Evolutionary conservation across 2,888 invertebrate species (phyloP).

Genomic region (Abrostola tripartita): DNA sequence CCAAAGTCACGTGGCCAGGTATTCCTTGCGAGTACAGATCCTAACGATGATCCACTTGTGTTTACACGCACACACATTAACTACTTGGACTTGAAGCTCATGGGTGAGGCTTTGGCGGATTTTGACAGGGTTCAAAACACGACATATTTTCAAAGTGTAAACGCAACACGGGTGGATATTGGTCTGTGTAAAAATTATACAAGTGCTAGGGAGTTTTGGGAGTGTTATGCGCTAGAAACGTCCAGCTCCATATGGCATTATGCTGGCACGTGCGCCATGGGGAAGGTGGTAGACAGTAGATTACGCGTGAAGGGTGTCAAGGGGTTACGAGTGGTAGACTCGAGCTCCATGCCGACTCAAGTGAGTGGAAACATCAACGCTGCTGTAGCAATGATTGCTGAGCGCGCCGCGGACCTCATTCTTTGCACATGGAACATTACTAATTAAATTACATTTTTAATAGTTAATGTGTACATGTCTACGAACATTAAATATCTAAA

Average conservation of each 20-base stretch:
- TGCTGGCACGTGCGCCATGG: slow-evolving; percentile 51
- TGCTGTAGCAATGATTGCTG: slow-evolving; percentile 42
- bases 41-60: slow-evolving; percentile 41
- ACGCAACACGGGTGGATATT: slow-evolving; percentile 52
- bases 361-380: slow-evolving; percentile 44
- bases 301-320: slow-evolving; percentile 39
- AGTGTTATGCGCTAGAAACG: slow-evolving; percentile 50
- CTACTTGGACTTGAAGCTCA: slow-evolving; percentile 53
- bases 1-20: slow-evolving; percentile 55
- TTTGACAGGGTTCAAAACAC: slow-evolving; percentile 57
- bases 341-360: slow-evolving; percentile 38
- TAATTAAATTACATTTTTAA: background rate
- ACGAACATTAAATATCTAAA: no score
- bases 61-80: slow-evolving; percentile 24
- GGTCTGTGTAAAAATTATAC: slow-evolving; percentile 46
- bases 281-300: slow-evolving; percentile 45
- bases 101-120: slow-evolving; percentile 52
- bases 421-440: background rate
- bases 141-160: slow-evolving; percentile 47
- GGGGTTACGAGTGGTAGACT: slow-evolving; percentile 41
- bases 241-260: slow-evolving; percentile 58
- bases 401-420: slow-evolving; percentile 44
- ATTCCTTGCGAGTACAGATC: slow-evolving; percentile 32
- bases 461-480: no score
- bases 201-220: slow-evolving; percentile 36